Conservation (phyloP, 2,797 vertebrate species). For the Cirrhinus molitorella region DNA sequence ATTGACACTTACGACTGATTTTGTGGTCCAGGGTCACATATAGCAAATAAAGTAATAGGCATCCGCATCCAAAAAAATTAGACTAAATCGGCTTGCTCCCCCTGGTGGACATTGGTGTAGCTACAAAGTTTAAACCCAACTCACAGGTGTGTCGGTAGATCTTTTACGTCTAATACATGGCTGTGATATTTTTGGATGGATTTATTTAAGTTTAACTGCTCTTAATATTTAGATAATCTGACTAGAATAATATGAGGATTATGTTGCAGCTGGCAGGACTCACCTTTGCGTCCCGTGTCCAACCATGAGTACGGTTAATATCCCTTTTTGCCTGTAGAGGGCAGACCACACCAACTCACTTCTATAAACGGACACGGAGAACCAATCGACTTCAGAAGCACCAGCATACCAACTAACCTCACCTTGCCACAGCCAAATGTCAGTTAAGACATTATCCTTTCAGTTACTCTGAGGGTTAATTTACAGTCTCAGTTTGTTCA, state of each 20-base stretch:
- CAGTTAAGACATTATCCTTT: constrained; percentile 45
- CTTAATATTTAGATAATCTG: neutral
- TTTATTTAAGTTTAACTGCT: neutral
- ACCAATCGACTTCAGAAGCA: constrained; percentile 24
- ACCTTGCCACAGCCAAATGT: constrained; percentile 44
- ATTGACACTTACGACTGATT: too few species aligned
- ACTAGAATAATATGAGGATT: neutral
- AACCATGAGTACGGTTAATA: neutral
- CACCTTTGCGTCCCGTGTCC: constrained; percentile 57
- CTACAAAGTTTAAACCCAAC: neutral
- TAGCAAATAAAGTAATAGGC: too few species aligned
- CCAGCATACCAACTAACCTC: constrained; percentile 47
- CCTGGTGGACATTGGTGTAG: constrained; percentile 40
- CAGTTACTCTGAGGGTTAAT: constrained; percentile 24
- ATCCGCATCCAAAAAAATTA: too few species aligned
- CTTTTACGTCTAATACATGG: neutral
- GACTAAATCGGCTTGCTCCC: neutral
- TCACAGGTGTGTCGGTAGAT: neutral
- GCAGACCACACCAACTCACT: constrained; percentile 64
- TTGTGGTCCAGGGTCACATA: too few species aligned
- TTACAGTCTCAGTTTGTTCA: constrained; percentile 40
- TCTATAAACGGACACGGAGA: constrained; percentile 22
- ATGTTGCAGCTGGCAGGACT: neutral
- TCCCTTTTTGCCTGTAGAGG: constrained; percentile 71
- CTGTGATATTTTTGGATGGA: constrained; percentile 19